Conservation (phyloP, 2,113 vertebrate species). For the Vimba vimba region DNA sequence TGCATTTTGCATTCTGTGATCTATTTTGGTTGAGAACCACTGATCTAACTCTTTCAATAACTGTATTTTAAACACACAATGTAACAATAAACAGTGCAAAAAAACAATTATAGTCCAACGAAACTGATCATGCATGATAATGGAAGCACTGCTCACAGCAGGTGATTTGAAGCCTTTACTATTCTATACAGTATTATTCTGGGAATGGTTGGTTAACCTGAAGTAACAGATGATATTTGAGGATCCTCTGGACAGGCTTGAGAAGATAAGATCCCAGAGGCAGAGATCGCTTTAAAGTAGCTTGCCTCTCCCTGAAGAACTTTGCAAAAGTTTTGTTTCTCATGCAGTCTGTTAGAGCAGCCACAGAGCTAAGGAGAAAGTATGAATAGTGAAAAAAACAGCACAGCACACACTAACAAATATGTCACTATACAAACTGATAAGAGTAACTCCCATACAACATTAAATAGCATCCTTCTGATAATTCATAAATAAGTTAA, state of each 20-base stretch:
- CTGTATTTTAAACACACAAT: neutral
- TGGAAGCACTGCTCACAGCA: neutral
- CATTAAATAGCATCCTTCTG: neutral
- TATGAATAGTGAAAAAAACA: neutral
- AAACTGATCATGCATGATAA: neutral
- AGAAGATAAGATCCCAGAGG: constrained; percentile 92
- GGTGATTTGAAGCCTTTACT: neutral
- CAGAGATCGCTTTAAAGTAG: constrained; percentile 79
- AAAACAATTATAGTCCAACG: neutral
- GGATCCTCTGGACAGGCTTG: constrained; percentile 95
- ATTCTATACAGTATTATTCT: neutral
- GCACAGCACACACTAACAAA: constrained; percentile 8
- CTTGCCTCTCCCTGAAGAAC: constrained; percentile 90
- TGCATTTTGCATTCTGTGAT: neutral
- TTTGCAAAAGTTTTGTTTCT: constrained; percentile 86
- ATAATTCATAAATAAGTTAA: neutral
- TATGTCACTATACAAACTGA: constrained; percentile 8
- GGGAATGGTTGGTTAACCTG: constrained; percentile 76
- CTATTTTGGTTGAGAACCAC: neutral
- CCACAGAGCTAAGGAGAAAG: constrained; percentile 81
- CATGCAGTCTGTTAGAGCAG: constrained; percentile 88
- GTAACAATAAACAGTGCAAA: neutral
- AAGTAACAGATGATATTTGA: constrained; percentile 94
- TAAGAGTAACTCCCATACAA: neutral
- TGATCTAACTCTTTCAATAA: neutral